phyloP scores from a whole-genome alignment of 2,888 invertebrate genomes.

The Diarsia brunnea region DNA sequence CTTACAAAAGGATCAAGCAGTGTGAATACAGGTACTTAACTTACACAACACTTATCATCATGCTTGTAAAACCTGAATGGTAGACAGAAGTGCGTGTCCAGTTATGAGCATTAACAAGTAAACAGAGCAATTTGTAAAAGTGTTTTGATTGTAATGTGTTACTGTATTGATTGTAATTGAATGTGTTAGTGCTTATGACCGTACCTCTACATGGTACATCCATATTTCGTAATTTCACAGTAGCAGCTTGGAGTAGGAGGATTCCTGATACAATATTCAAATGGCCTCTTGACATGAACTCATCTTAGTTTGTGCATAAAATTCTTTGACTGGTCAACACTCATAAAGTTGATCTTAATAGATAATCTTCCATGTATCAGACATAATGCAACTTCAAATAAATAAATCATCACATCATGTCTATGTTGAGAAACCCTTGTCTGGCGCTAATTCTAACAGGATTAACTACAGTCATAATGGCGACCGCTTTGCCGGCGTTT shows the following conservation, averaged over 20 bases:
- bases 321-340: background rate
- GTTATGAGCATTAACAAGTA: background rate
- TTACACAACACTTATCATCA: background rate
- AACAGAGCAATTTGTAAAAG: background rate
- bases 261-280: background rate
- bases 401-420: background rate
- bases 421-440: background rate
- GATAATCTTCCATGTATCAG: background rate
- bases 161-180: background rate
- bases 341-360: background rate
- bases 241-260: no score
- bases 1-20: conserved; percentile 98
- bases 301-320: background rate
- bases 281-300: background rate
- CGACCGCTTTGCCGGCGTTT: conserved; percentile 1
- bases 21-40: conserved; percentile 95
- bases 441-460: conserved; percentile 29
- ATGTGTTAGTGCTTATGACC: background rate
- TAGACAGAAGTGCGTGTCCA: background rate
- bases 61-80: background rate
- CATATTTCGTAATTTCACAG: no score
- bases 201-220: background rate
- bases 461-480: conserved; percentile 8
- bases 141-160: background rate
- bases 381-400: background rate